These are phyloP conservation scores for Crioceris asparagi DNA, from an alignment of 2,888 invertebrate species.

Conservation along the genomic window DNA sequence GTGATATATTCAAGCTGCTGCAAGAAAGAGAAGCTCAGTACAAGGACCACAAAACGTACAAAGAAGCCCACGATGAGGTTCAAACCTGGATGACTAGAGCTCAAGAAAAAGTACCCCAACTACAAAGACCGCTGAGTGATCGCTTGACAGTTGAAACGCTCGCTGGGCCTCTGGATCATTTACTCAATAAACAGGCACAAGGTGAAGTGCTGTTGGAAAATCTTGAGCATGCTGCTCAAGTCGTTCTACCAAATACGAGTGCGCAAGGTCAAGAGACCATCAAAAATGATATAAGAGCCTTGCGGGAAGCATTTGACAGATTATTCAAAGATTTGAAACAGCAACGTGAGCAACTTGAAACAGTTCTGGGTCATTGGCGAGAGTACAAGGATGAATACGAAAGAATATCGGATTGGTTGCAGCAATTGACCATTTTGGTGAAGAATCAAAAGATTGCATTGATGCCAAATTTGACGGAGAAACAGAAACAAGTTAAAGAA, in stretches of 20 bases:
- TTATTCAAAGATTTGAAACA: conserved; percentile 77
- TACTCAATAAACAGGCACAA: conserved; percentile 82
- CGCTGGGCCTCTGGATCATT: conserved; percentile 73
- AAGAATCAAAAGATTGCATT: conserved; percentile 82
- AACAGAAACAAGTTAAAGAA: conserved; percentile 73
- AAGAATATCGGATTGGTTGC: conserved; percentile 82
- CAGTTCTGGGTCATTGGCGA: conserved; percentile 72
- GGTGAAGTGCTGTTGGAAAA: conserved; percentile 81
- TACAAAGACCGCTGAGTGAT: conserved; percentile 74
- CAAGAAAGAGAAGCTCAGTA: conserved; percentile 76
- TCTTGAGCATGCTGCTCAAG: conserved; percentile 77
- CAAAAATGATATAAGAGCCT: conserved; percentile 72
- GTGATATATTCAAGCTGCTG: conserved; percentile 64
- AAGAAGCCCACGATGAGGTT: conserved; percentile 84
- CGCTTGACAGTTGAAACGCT: conserved; percentile 82
- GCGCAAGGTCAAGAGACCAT: conserved; percentile 68
- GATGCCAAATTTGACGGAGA: conserved; percentile 68
- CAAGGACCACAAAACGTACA: conserved; percentile 78
- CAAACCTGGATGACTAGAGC: conserved; percentile 80
- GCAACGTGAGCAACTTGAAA: conserved; percentile 74
- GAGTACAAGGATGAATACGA: conserved; percentile 91
- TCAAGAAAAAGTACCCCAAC: conserved; percentile 78
- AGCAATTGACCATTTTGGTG: conserved; percentile 82
- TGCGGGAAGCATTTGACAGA: conserved; percentile 74
- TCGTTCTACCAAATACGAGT: conserved; percentile 75